Conservation (phyloP, 2,113 vertebrate species). For the Polypterus senegalus region DNA sequence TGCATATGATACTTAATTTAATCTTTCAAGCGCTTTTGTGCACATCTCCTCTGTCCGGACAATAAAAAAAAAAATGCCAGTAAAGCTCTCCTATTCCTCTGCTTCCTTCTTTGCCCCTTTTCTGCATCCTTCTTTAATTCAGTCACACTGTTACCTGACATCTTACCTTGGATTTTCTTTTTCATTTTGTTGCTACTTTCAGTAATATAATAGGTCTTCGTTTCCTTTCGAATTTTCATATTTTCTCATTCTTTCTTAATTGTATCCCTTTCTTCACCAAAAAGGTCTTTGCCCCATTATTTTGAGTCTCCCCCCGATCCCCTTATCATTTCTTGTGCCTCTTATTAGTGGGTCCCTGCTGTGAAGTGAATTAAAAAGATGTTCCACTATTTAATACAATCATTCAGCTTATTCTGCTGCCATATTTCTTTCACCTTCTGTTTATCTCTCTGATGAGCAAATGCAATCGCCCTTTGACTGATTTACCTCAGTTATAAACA, state of each 20-base stretch:
- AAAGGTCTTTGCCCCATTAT: neutral
- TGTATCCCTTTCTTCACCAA: neutral
- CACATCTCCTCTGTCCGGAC: constrained; percentile 52
- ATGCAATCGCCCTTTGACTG: no score
- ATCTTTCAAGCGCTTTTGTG: constrained; percentile 85
- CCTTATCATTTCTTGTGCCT: constrained; percentile 19
- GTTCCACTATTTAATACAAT: constrained; percentile 33
- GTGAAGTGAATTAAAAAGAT: constrained; percentile 30
- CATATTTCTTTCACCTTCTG: no score
- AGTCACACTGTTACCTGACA: neutral
- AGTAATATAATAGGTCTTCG: neutral
- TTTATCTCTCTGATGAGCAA: no score
- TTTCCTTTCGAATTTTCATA: constrained; percentile 2
- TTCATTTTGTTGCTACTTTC: no score
- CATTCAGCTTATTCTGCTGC: constrained; percentile 21
- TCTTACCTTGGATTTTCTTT: no score
- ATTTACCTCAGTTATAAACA: no score
- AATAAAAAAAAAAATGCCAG: constrained; percentile 36
- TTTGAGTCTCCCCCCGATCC: constrained; percentile 3
- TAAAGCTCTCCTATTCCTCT: constrained; percentile 31
- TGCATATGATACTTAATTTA: constrained; percentile 99
- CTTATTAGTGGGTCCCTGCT: constrained; percentile 28
- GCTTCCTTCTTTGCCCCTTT: constrained; percentile 32
- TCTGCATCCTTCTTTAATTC: constrained; percentile 19
- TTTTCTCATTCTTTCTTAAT: constrained; percentile 1